phyloP scores from a whole-genome alignment of 2,888 invertebrate genomes.

The Cabera pusaria region DNA sequence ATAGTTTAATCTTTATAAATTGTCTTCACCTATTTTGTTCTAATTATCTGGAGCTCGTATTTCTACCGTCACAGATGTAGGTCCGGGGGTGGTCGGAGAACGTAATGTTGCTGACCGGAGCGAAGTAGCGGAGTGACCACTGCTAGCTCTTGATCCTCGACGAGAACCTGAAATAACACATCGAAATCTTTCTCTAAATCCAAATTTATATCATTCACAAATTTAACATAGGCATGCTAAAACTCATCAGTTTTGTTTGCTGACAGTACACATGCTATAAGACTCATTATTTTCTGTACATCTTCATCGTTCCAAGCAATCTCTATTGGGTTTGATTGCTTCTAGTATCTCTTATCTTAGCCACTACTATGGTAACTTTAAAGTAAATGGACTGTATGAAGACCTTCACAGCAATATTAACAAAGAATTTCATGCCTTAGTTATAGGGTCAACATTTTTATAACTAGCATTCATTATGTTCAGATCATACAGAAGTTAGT shows the following conservation, averaged over 20 bases:
- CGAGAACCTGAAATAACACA: constrained; percentile 72
- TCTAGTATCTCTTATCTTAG: no score
- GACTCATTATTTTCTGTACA: no score
- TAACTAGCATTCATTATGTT: no score
- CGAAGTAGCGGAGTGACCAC: constrained; percentile 90
- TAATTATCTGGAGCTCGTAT: constrained; percentile 87
- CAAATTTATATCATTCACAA: constrained; percentile 1
- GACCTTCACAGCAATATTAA: no score
- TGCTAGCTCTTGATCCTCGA: constrained; percentile 89
- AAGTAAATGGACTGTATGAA: no score
- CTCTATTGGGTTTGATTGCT: constrained; percentile 1
- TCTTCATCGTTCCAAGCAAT: no score
- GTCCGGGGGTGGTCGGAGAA: constrained; percentile 69
- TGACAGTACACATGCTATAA: constrained; percentile 8
- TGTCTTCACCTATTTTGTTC: constrained; percentile 26
- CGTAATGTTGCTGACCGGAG: constrained; percentile 84
- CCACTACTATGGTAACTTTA: no score
- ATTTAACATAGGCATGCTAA: constrained; percentile 37
- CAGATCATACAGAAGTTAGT: no score
- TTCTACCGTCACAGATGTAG: constrained; percentile 88
- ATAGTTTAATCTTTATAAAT: constrained; percentile 1
- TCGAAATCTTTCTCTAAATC: no score
- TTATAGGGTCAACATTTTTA: no score
- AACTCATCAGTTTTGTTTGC: constrained; percentile 2
- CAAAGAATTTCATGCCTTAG: no score